Evolutionary conservation across 1,140 invertebrate genomes (phyloP).

Genomic region (Apis dorsata): DNA sequence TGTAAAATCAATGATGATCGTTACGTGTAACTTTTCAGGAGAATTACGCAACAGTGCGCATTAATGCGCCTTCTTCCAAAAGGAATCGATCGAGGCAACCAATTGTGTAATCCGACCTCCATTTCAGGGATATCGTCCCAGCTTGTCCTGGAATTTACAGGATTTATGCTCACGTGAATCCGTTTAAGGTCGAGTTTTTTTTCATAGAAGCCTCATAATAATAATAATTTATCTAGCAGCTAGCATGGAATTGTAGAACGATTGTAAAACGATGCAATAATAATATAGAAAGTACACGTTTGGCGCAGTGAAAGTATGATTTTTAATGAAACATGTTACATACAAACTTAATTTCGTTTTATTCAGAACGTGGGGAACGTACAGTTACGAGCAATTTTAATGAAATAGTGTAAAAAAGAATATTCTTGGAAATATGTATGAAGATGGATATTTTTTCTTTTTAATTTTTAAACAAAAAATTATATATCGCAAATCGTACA

Average conservation of each 20-base stretch:
- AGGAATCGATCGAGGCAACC: background rate
- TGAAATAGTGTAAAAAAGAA: background rate
- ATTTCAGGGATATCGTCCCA: background rate
- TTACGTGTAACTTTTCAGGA: background rate
- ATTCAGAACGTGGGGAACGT: background rate
- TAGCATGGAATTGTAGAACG: background rate
- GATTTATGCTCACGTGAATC: background rate
- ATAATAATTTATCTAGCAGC: background rate
- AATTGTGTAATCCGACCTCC: background rate
- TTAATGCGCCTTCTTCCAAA: too few species aligned
- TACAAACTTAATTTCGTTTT: background rate
- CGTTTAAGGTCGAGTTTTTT: background rate
- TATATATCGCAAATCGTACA: background rate
- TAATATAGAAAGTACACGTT: conserved; percentile 26
- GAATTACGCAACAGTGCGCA: conserved; percentile 6
- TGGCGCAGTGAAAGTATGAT: conserved; percentile 15
- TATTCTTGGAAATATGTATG: too few species aligned
- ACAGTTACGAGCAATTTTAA: background rate
- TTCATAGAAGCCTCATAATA: background rate
- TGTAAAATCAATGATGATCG: too few species aligned
- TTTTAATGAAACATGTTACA: conserved; percentile 9
- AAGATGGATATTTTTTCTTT: background rate
- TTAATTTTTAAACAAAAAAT: too few species aligned
- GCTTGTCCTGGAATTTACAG: background rate
- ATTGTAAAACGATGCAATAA: background rate